Base-by-base conservation (phyloP, 2,797 vertebrate species). In the Psittacula derbiana region DNA sequence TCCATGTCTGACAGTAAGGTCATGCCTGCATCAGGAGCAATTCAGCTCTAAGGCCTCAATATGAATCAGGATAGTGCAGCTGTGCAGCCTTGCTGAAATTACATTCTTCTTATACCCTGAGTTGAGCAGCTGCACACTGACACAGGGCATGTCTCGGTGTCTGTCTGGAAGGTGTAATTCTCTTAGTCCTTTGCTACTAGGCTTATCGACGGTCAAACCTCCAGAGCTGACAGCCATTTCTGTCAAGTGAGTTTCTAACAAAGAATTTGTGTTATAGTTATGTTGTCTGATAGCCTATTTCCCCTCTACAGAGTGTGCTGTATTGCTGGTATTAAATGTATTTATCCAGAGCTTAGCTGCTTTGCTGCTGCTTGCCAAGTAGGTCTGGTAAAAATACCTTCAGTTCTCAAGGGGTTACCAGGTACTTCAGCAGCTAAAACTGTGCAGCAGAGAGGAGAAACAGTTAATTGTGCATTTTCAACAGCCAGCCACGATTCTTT, bases 341-440 rank as follows among this genome's bases (percentile, higher is more conserved):
- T 90, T 88, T 96, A 91, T 80, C 80, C 61, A 84, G 76, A 92
- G 80, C 73, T 96, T 93, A 94, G 52, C 71, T 96, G 71, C 74
- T 89, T 93, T 90, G n/a, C 57, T 90, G 15, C 75, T 94, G 67
- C 82, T 94, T 86, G 72, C 61, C 60, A 90, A 85, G 36, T 50
- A 69, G 61, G 12, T 83, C 86, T 93, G 57, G 43, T 47, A 84
- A 88, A 82, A 92, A 50, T 46, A 60, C 41, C 60, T 36, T 86
- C 40, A 30, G 38, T 86, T 88, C 64, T 86, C 38, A 16, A 52
- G 57, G 41, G 53, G 44, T 71, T 60, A 49, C 53, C 70, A 82
- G 79, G 66, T 73, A 12, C 27, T 84, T 24, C 66, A 96, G 80
- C 53, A 83, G 64, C 61, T 81, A 44, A 69, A 65, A 8, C 44